Base-by-base conservation (phyloP, 2,113 vertebrate genomes). In the Ceyx margarethae region DNA sequence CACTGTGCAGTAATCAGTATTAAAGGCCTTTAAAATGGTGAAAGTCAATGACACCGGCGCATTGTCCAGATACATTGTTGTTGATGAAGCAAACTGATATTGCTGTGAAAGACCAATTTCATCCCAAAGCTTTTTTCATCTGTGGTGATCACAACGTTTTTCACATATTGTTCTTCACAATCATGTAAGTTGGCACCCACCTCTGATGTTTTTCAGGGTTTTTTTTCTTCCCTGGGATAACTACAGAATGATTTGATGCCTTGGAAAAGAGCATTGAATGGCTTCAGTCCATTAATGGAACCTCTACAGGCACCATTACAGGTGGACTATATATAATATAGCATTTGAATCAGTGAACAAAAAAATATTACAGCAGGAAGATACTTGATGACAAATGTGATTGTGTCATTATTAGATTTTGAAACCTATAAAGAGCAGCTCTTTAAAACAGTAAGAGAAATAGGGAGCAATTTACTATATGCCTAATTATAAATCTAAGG, bases 1-100 rank as follows among this genome's bases (percentile, higher is more conserved):
- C 84, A 40, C 91, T 76, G 81, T 53, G 61, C 74, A 33, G 81
- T 88, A 87, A 93, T 95, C 81, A 81, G 83, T 94, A 93, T 94
- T 95, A 93, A 96, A 94, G 85, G 84, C 62, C 86, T 95, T 85
- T 95, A 95, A 95, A 95, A 94, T 85, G 62, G 89, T 94, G 92
- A 71, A 93, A 96, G 91, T 85, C 93, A 95, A 88, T 95, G 94
- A 57, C 51, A 64, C 75, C 74, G 76, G 40, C 2, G 1, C 64
- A 96, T 96, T 95, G 94, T 96, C 84, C 93, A 96, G 68, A 76
- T 28, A n/a, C 64, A 53, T 65, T 87, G 92, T 76, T 91, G 96
- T 87, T 92, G 96, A 96, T 96, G 92, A 92, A 73, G 62, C 1
- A 8, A 94, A 79, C 93, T 77, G 96, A 96, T 95, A 94, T 67